Evolutionary conservation across 2,888 invertebrate species (phyloP), one percentile per base, ranked within the genome.

Genomic region (Thymelicus lineola): DNA sequence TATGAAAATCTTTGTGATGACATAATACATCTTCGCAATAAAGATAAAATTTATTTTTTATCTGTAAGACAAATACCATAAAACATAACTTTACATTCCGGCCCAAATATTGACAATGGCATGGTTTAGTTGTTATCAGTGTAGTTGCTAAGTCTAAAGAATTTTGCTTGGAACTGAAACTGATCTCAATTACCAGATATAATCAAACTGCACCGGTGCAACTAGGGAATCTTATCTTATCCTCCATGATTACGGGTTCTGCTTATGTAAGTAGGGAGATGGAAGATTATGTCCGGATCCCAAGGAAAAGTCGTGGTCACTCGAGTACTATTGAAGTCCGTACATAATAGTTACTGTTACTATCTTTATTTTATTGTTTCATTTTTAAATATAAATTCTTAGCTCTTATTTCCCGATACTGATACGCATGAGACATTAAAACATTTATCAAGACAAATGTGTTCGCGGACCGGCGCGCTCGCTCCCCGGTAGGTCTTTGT

Each of bases 401-500:
- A 45, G 28, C 28, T 55, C 15, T 55, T 55, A 55, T 55, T 63
- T 66, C 42, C 50, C 20, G 53, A 67, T 60, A 67, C 50, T 42
- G 46, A 48, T 15, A 67, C 45, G 60, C 46, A 61, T 46, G 42
- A 14, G n/a, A 53, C 60, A 67, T 67, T 67, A 67, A 59, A 28
- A 28, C 45, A 45, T 67, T 67, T 67, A 67, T 67, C 60, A 46
- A 67, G 45, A 67, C 62, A 61, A 57, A 68, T 57, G 62, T 36
- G 35, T 57, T 55, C 17, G 62, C 55, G 45, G 61, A 14, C 53
- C 67, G 67, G 45, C 67, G 42, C 45, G 61, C 17, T 46, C 17
- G 67, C 67, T 35, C 46, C 61, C 67, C 36, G 67, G 67, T 68
- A 61, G 67, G 67, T 68, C 67, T 68, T 62, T 68, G 67, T 68